Percentiles rank a stretch among this genome's conserved stretches.
These are phyloP conservation scores for Ameiurus melas DNA, from an alignment of 2,113 vertebrate species.

Conservation along the genomic window DNA sequence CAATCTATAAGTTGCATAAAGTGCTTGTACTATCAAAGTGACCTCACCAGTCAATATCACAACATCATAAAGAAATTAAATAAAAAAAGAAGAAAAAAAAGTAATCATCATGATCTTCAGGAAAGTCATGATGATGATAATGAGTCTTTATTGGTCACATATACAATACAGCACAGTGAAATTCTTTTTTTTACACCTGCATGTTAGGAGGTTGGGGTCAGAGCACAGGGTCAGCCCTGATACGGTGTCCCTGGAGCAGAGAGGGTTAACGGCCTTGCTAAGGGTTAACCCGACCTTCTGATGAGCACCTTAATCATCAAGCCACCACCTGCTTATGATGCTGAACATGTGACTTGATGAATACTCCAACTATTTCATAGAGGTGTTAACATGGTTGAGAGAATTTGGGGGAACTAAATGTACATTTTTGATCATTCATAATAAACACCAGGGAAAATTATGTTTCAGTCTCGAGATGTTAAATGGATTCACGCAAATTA, in stretches of 20 bases:
- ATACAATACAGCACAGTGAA: no score
- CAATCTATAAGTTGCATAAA: neutral
- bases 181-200: no score
- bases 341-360: neutral
- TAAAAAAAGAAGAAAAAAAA: neutral
- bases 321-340: neutral
- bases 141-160: no score
- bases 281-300: no score
- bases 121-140: neutral
- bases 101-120: neutral
- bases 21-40: neutral
- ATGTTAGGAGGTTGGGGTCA: no score
- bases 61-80: neutral
- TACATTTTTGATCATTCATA: neutral
- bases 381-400: no score
- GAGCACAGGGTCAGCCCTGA: no score
- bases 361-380: no score
- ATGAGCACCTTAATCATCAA: no score
- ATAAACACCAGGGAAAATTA: neutral
- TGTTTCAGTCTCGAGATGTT: neutral
- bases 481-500: neutral
- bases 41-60: neutral
- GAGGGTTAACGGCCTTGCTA: no score
- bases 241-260: no score
- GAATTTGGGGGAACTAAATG: neutral